Conservation (phyloP, 2,888 invertebrate species). For the Acanthococcus lagerstroemiae region DNA sequence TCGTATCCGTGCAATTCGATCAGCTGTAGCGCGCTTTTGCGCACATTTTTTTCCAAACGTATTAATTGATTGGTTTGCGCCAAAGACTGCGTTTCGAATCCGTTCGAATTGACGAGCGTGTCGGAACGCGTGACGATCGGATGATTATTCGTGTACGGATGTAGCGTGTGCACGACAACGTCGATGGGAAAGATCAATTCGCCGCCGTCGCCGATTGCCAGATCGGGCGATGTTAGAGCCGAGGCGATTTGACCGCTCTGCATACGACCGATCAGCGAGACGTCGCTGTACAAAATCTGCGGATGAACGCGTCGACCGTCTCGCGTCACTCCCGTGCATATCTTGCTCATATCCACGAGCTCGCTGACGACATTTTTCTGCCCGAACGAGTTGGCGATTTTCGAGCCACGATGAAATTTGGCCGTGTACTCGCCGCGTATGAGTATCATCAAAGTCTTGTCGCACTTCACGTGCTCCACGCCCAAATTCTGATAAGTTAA, state of each 20-base stretch:
- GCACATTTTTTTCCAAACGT: neutral
- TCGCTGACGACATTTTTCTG: neutral
- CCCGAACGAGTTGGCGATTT: neutral
- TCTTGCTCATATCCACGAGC: neutral
- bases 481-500: neutral
- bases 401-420: neutral
- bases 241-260: neutral
- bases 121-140: neutral
- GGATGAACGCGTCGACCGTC: neutral
- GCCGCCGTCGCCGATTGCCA: neutral
- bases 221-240: neutral
- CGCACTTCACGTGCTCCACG: neutral
- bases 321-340: too few species aligned
- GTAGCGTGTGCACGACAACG: neutral
- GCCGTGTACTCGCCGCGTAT: neutral
- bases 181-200: neutral
- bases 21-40: neutral
- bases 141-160: neutral
- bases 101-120: neutral
- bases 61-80: neutral
- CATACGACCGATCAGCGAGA: neutral
- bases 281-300: neutral
- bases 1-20: slow-evolving; percentile 8
- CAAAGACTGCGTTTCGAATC: neutral
- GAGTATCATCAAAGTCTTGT: neutral